Evolutionary conservation across 1,140 invertebrate genomes (phyloP), one percentile per base, ranked within the genome.

Genomic region (Bombus polaris): DNA sequence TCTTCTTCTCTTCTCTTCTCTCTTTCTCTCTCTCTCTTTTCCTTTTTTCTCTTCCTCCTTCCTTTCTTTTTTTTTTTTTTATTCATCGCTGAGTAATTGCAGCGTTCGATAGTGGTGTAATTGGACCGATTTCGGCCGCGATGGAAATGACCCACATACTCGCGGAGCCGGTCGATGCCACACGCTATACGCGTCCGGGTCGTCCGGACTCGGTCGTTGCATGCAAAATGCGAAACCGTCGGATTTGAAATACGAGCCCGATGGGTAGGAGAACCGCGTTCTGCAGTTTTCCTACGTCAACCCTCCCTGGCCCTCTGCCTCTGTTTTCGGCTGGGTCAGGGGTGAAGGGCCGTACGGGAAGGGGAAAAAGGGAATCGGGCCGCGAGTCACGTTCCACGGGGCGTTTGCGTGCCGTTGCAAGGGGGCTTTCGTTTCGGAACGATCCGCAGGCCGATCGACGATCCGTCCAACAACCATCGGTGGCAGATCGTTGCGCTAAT

Each of bases 141-240:
- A 89, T 89, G 85, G 85, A 89, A 85, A 87, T 89, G 88, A 85
- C 88, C 88, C 83, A 89, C 70, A 89, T 89, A 89, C 65, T 10
- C 32, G 80, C 62, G 42, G 57, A 18, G 35, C 59, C 80, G 80
- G 83, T 85, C 80, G 80, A 89, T 87, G 77, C 84, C 44, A 53
- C 76, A 39, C 22, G 32, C 13, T n/a, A 18, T 66, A 35, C 32
- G 65, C n/a, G 65, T 12, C 65, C n/a, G 62, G 65, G n/a, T 66
- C 80, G 66, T 81, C 47, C 62, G 44, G 39, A 70, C 74, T 75
- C 75, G 57, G 39, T 68, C 88, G 80, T 77, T 89, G 72, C 76
- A 89, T 82, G 81, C 83, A 89, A 87, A 89, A 89, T 87, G 85
- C 81, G 76, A 89, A 22, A 87, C 81, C 77, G 88, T 89, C 85